phyloP scores from a whole-genome alignment of 1,140 invertebrate species.

The Lepidotrigona ventralis region DNA sequence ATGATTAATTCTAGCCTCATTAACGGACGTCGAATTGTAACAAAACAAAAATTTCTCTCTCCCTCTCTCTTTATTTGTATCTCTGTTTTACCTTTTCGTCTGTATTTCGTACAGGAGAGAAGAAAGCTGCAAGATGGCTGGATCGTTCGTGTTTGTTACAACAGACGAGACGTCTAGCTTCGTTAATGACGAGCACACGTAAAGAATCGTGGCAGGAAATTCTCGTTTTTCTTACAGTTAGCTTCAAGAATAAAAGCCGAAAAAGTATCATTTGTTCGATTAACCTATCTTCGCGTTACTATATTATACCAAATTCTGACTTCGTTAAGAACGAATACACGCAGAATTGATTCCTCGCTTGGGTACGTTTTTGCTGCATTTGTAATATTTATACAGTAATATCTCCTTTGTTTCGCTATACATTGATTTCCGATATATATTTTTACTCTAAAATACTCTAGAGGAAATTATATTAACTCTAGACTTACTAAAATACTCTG shows the following conservation, averaged over 20 bases:
- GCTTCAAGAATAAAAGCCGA: not conserved
- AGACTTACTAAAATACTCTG: too few species aligned
- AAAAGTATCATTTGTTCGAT: not conserved
- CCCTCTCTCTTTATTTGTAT: not conserved
- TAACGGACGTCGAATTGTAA: not conserved
- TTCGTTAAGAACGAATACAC: not conserved
- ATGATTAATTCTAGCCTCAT: conserved; percentile 12
- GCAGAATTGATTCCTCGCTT: too few species aligned
- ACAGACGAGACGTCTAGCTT: not conserved
- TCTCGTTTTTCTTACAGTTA: not conserved
- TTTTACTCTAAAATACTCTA: too few species aligned
- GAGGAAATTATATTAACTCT: too few species aligned
- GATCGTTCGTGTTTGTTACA: not conserved
- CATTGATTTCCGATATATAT: too few species aligned
- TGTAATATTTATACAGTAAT: too few species aligned
- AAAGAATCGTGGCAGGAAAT: not conserved
- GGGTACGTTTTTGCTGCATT: too few species aligned
- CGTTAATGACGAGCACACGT: not conserved
- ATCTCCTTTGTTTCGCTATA: too few species aligned
- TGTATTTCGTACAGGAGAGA: not conserved
- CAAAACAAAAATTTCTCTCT: not conserved
- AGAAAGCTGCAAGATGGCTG: not conserved
- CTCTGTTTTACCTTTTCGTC: too few species aligned
- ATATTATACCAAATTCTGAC: not conserved
- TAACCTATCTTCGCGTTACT: not conserved